Conservation (phyloP, 2,797 vertebrate species). For the Ceryle rudis region DNA sequence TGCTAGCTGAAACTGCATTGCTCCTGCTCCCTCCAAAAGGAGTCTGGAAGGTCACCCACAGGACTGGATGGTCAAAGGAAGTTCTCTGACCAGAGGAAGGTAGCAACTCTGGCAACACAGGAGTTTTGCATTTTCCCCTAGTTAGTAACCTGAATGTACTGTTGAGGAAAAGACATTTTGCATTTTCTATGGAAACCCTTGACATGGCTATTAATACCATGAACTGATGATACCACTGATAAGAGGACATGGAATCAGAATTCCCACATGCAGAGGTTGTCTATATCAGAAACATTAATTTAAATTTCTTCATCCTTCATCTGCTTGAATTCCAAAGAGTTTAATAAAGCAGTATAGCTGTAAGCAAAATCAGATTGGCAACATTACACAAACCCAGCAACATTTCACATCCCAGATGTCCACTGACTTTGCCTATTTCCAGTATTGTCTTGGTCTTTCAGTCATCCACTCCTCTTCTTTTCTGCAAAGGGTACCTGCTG, state of each 20-base stretch:
- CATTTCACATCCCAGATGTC: not conserved
- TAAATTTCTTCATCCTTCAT: not conserved
- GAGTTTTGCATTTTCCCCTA: not conserved
- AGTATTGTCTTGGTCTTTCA: not conserved
- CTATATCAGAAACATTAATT: not conserved
- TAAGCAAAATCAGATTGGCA: not conserved
- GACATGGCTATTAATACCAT: not conserved
- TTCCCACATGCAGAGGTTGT: not conserved
- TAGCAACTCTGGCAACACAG: not conserved
- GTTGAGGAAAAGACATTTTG: not conserved
- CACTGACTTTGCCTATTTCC: not conserved
- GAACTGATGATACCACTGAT: not conserved
- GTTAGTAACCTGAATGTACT: not conserved
- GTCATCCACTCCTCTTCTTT: not conserved
- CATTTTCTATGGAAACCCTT: not conserved
- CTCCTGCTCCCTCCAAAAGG: not conserved
- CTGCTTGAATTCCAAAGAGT: not conserved
- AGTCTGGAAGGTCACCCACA: not conserved
- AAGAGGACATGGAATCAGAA: not conserved
- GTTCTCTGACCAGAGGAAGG: not conserved
- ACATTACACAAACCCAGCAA: not conserved
- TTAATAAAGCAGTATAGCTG: not conserved
- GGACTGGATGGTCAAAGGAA: not conserved
- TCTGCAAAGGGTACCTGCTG: conserved; percentile 27
- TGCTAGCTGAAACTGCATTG: not conserved